phyloP scores from a whole-genome alignment of 2,113 vertebrate genomes.

The Marcusenius ussheri region DNA sequence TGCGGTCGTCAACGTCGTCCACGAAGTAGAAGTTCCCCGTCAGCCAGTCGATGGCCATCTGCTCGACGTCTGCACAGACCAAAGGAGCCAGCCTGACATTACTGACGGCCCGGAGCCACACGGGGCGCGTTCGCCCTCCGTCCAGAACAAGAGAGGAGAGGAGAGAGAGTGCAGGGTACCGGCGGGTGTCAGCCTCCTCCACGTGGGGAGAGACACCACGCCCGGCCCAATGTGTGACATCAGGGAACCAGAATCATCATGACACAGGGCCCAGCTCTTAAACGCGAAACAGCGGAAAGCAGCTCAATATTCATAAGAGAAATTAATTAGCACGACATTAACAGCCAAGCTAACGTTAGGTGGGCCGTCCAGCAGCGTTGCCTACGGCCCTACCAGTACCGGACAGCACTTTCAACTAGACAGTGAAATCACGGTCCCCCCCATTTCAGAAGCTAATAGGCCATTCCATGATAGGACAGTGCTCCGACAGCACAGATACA shows the following conservation, averaged over 20 bases:
- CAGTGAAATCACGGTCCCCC: not conserved
- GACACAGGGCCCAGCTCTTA: not conserved
- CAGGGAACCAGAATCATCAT: not conserved
- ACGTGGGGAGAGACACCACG: not conserved
- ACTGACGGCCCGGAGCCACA: not conserved
- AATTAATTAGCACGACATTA: not conserved
- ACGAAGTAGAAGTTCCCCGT: constrained; percentile 98
- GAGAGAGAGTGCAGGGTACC: not conserved
- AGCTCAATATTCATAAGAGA: not conserved
- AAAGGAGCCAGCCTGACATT: not conserved
- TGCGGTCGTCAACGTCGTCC: constrained; percentile 88
- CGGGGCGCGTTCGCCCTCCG: not conserved
- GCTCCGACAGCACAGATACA: not conserved
- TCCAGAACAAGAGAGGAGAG: not conserved
- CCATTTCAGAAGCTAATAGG: not conserved
- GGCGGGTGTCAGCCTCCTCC: not conserved
- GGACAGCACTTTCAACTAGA: not conserved
- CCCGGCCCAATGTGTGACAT: not conserved
- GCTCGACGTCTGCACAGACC: constrained; percentile 77
- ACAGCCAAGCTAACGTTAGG: not conserved
- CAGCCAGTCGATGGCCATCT: constrained; percentile 98
- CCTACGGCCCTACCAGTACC: not conserved
- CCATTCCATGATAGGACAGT: not conserved
- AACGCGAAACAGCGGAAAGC: not conserved
- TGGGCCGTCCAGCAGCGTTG: not conserved